Percentiles rank a stretch among this genome's conserved stretches.
These are phyloP conservation scores for Vireo griseus DNA, from an alignment of 2,797 vertebrate genomes.

Conservation along the genomic window DNA sequence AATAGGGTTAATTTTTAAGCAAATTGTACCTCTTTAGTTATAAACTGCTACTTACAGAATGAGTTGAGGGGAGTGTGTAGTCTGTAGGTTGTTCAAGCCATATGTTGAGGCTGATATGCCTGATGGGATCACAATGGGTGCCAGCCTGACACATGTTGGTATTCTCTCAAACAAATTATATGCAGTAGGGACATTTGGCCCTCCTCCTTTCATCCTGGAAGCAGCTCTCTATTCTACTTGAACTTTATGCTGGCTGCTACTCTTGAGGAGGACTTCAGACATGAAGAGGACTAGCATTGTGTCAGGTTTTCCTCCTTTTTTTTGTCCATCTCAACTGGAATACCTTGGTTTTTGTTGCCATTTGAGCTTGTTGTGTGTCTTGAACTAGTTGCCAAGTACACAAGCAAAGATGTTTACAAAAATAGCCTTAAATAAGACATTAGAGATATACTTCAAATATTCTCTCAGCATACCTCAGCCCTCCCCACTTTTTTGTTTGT, in stretches of 20 bases:
- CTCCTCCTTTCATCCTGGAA: neutral
- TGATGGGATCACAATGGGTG: neutral
- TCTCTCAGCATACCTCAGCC: neutral
- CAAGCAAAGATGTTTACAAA: neutral
- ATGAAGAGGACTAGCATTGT: neutral
- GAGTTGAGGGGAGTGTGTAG: neutral
- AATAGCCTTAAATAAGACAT: neutral
- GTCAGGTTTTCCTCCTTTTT: neutral
- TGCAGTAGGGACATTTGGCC: neutral
- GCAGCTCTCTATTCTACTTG: neutral
- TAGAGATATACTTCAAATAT: neutral
- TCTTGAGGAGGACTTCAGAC: no score
- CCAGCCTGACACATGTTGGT: neutral
- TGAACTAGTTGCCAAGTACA: neutral
- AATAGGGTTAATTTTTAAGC: neutral
- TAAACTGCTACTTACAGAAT: neutral
- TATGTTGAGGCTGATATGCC: neutral
- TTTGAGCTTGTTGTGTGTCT: neutral
- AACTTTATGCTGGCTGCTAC: neutral
- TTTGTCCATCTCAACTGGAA: neutral
- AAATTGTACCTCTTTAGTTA: neutral
- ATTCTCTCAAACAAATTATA: neutral
- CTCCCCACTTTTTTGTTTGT: neutral
- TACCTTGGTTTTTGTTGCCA: neutral
- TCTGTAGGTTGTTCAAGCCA: neutral